Evolutionary conservation across 2,797 vertebrate genomes (phyloP).

Genomic region (Bucorvus abyssinicus): DNA sequence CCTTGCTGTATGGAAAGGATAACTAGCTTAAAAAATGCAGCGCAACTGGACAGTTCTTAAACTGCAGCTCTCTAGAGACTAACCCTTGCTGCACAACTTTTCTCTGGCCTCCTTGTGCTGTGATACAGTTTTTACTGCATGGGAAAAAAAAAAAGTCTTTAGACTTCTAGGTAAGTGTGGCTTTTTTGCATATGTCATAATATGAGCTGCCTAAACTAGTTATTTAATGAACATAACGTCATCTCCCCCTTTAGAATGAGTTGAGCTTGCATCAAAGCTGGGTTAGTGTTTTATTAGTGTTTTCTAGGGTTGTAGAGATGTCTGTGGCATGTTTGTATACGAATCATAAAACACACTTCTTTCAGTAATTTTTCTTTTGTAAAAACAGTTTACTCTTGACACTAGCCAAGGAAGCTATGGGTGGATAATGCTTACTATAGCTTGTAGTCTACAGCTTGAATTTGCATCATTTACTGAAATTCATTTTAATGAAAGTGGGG

Average conservation of each 20-base stretch:
- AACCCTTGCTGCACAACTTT: slow-evolving; percentile 13
- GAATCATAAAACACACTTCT: slow-evolving; percentile 32
- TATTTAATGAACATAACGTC: neutral
- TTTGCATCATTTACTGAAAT: slow-evolving; percentile 54
- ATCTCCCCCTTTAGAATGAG: slow-evolving; percentile 21
- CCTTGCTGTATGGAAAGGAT: slow-evolving; percentile 39
- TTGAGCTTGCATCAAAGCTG: slow-evolving; percentile 43
- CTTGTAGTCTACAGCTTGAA: slow-evolving; percentile 34
- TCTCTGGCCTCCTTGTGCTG: slow-evolving; percentile 24
- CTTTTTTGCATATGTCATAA: slow-evolving; percentile 36
- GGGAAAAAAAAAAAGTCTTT: neutral
- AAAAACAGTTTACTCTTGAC: slow-evolving; percentile 22
- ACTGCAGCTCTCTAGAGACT: slow-evolving; percentile 25
- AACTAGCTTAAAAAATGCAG: neutral
- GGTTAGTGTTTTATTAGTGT: slow-evolving; percentile 45
- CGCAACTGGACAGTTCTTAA: slow-evolving; percentile 6
- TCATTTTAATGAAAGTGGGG: slow-evolving; percentile 46
- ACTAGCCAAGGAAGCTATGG: slow-evolving; percentile 37
- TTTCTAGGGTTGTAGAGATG: slow-evolving; percentile 56
- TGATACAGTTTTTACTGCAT: slow-evolving; percentile 25
- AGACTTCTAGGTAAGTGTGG: neutral
- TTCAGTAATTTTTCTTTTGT: neutral
- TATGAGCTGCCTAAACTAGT: slow-evolving; percentile 29
- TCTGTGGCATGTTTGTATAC: slow-evolving; percentile 61
- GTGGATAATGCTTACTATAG: slow-evolving; percentile 28